Percentiles rank a stretch among this genome's conserved stretches.
Conservation (phyloP, 2,888 invertebrate genomes). For the Athrips mouffetella region DNA sequence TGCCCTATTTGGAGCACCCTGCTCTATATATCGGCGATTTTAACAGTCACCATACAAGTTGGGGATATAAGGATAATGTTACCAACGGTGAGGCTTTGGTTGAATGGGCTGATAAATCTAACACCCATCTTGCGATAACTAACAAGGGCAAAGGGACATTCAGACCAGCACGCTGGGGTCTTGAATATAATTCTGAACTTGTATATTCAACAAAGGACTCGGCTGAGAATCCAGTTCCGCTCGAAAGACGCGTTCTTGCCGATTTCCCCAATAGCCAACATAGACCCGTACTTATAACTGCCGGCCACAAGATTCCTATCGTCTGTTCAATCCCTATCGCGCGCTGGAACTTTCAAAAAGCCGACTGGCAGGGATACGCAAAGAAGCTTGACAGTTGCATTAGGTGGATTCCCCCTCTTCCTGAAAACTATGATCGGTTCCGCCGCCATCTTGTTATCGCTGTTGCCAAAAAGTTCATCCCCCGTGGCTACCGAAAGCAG, state of each 20-base stretch:
- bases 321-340: not conserved
- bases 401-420: too few species aligned
- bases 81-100: not conserved
- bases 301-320: not conserved
- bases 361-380: too few species aligned
- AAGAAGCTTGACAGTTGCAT: too few species aligned
- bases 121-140: not conserved
- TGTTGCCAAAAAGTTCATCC: not conserved
- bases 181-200: too few species aligned
- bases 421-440: too few species aligned
- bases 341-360: slow-evolving; percentile 1
- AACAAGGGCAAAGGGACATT: not conserved
- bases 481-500: slow-evolving; percentile 1
- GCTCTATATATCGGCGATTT: slow-evolving; percentile 7
- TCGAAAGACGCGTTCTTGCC: not conserved
- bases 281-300: not conserved
- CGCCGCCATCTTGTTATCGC: too few species aligned
- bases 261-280: slow-evolving; percentile 5
- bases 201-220: too few species aligned
- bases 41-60: slow-evolving; percentile 10
- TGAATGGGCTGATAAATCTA: not conserved
- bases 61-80: not conserved
- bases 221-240: too few species aligned
- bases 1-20: not conserved
- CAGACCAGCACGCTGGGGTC: too few species aligned